Percentiles rank a stretch among this genome's conserved stretches.
Conservation (phyloP, 92 coral and sea anemone genomes). For the Pocillopora grandis region DNA sequence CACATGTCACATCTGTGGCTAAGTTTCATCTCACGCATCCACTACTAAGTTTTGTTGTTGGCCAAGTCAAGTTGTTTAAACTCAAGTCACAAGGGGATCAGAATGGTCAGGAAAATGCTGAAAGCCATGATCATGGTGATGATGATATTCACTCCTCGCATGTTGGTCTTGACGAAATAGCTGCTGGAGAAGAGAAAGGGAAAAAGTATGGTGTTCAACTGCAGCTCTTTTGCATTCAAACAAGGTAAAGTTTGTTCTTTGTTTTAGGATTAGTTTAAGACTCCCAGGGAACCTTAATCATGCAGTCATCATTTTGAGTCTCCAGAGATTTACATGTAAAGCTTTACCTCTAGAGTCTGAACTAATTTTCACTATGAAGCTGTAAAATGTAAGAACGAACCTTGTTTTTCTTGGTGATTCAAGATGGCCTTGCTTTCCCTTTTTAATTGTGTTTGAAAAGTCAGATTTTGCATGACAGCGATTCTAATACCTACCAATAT, state of each 20-base stretch:
- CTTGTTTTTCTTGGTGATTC: not conserved
- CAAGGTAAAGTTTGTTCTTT: constrained; percentile 64
- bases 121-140: constrained; percentile 45
- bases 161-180: constrained; percentile 56
- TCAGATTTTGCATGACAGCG: too few relatives aligned
- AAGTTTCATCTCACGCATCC: constrained; percentile 95
- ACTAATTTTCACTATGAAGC: not conserved
- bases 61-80: constrained; percentile 84
- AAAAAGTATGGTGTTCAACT: constrained; percentile 78
- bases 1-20: constrained; percentile 93
- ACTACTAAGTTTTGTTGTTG: constrained; percentile 86
- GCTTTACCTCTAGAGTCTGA: not conserved
- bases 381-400: not conserved
- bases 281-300: too few relatives aligned
- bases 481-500: too few relatives aligned
- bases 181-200: constrained; percentile 57
- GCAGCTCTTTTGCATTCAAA: constrained; percentile 79
- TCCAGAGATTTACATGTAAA: not conserved
- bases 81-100: constrained; percentile 59
- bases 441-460: too few relatives aligned
- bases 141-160: constrained; percentile 60
- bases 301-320: too few relatives aligned
- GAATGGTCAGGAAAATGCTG: constrained; percentile 71
- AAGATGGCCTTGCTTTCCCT: too few relatives aligned
- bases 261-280: not conserved